Evolutionary conservation across 2,113 vertebrate genomes (phyloP), one percentile per base, ranked within the genome.

Genomic region (Astatotilapia flaviijosephi): DNA sequence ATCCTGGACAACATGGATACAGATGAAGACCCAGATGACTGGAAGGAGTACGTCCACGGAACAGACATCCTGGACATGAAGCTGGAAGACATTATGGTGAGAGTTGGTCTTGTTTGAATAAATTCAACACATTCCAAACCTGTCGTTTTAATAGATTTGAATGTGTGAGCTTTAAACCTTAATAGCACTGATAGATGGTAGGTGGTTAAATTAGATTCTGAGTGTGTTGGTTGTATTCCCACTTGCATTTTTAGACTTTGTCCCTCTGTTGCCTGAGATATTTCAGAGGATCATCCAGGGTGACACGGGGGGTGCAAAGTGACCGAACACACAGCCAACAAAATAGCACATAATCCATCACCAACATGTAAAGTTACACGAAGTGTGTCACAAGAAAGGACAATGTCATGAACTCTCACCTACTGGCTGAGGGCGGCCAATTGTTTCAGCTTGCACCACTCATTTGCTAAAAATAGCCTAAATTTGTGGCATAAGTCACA

Each of bases 31-130:
- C 95, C 97, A 40, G 97, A 99, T 33, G 97, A 98, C 8, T 99
- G 99, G 99, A 98, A 98, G 89, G 97, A 98, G 82, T 98, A 98
- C 0, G 96, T 99, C 86, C 97, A 97, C 7, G 98, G 98, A 55
- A 97, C 97, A 53, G 98, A 99, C 88, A 96, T 98, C 60, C 89
- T 99, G 88, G 98, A 99, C 92, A 98, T 99, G 98, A 99, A 99
- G 94, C 88, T 99, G 88, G 98, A 99, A 91, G 98, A 99, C 89
- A 98, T 99, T 83, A 96, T 99, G 97, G 99, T 99, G 92, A 95
- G 94, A 7, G 5, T 26, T 13, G 19, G 12, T 73, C 6, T 56
- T 17, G 28, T 17, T 42, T 23, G 26, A 77, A 60, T 5, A 7
- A 37, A 37, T 68, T 23, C 23, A 23, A 79, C 5, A 6, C 13